These are phyloP conservation scores for Cololabis saira DNA, from an alignment of 2,113 vertebrate species.

Conservation along the genomic window DNA sequence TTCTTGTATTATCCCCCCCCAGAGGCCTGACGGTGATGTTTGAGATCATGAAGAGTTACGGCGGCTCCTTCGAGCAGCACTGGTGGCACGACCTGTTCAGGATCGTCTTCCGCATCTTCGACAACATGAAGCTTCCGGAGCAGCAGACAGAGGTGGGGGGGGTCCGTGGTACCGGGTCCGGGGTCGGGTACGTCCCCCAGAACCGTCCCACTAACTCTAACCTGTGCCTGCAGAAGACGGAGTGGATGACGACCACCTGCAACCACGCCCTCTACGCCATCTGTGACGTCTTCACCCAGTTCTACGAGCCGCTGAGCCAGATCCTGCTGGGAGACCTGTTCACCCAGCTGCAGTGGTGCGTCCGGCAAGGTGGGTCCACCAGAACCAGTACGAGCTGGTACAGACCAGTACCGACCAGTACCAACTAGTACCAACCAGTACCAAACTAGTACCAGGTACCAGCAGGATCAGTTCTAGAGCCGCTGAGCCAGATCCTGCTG, in stretches of 20 bases:
- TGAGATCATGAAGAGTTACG: conserved; percentile 99
- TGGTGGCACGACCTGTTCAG: conserved; percentile 99
- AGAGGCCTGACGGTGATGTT: conserved; percentile 99
- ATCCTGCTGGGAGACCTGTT: conserved; percentile 93
- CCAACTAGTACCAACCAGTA: too few species aligned
- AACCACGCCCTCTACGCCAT: conserved; percentile 98
- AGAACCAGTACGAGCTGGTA: too few species aligned
- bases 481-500: conserved; percentile 92
- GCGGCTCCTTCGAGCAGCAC: conserved; percentile 94
- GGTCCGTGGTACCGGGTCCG: too few species aligned
- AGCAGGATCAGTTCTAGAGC: conserved; percentile 99
- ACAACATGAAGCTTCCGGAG: conserved; percentile 99
- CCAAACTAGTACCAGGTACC: too few species aligned
- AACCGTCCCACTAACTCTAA: too few species aligned
- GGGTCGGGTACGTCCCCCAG: too few species aligned
- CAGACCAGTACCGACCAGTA: too few species aligned
- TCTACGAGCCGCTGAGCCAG: conserved; percentile 93
- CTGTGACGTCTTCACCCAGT: conserved; percentile 97
- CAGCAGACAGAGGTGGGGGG: conserved; percentile 98
- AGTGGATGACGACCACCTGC: conserved; percentile 99
- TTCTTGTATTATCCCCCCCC: conserved; percentile 8
- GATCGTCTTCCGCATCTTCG: conserved; percentile 97
- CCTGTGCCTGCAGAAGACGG: conserved; percentile 86
- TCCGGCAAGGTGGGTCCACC: conserved; percentile 90
- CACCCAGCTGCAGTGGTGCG: conserved; percentile 96